Evolutionary conservation across 2,888 invertebrate species (phyloP).

Genomic region (Metacarcinus magister): DNA sequence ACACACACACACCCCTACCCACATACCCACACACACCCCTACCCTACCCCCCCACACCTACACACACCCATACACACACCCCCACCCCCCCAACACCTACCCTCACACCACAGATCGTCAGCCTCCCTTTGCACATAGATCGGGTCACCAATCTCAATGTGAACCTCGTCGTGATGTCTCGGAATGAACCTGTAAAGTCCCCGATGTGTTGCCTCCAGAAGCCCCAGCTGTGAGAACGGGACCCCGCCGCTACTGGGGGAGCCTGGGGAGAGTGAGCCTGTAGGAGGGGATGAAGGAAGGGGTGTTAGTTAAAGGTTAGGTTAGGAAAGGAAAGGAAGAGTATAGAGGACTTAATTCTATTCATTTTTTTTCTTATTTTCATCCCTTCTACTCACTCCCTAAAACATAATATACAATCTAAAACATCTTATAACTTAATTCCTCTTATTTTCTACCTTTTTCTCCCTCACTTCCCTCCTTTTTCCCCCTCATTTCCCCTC

Average conservation of each 20-base stretch:
- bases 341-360: too few relatives aligned
- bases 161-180: constrained; percentile 97
- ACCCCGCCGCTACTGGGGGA: constrained; percentile 85
- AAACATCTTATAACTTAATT: too few relatives aligned
- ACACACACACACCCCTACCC: not conserved
- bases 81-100: constrained; percentile 39
- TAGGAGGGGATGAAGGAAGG: not conserved
- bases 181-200: constrained; percentile 98
- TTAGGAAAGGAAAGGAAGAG: not conserved
- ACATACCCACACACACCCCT: not conserved
- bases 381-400: too few relatives aligned
- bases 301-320: not conserved
- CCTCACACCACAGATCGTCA: constrained; percentile 82
- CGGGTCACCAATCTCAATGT: constrained; percentile 98
- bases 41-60: too few relatives aligned
- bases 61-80: not conserved
- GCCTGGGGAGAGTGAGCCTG: constrained; percentile 76
- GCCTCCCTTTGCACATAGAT: constrained; percentile 96
- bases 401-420: too few relatives aligned
- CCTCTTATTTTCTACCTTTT: not conserved
- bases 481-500: not conserved
- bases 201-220: constrained; percentile 96
- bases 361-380: too few relatives aligned
- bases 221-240: constrained; percentile 92
- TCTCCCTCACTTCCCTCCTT: not conserved